Percentiles rank a stretch among this genome's conserved stretches.
Evolutionary conservation across 2,888 invertebrate species (phyloP).

Genomic region (Rotaria macrura): DNA sequence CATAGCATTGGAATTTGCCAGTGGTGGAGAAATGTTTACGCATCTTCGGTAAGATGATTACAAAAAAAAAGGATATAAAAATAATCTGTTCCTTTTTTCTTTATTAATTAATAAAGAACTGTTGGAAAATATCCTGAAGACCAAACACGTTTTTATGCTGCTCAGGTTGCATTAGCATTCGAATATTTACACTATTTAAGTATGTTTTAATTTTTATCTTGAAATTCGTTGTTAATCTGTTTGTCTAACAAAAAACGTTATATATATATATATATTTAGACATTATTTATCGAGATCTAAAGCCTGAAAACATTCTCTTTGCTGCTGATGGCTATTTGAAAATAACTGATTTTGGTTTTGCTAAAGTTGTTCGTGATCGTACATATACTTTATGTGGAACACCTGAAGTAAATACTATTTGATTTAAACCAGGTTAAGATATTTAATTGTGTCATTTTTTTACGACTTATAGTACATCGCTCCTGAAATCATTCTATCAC

Average conservation of each 20-base stretch:
- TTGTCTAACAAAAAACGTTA: too few species aligned
- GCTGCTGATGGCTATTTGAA: conserved; percentile 28
- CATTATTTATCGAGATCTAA: conserved; percentile 32
- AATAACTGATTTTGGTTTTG: conserved; percentile 34
- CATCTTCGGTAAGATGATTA: conserved; percentile 23
- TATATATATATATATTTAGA: conserved; percentile 39
- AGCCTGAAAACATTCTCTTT: conserved; percentile 33
- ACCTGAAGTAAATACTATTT: conserved; percentile 19
- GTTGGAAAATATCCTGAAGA: conserved; percentile 31
- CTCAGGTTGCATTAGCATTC: conserved; percentile 31
- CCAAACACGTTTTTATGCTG: conserved; percentile 31
- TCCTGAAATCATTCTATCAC: conserved; percentile 33
- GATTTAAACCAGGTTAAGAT: background rate
- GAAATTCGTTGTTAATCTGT: background rate
- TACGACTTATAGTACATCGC: conserved; percentile 23
- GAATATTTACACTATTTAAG: conserved; percentile 33
- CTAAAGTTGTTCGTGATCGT: conserved; percentile 30
- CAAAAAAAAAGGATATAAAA: background rate
- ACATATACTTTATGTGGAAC: conserved; percentile 34
- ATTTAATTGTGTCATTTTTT: background rate
- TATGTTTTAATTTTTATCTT: background rate
- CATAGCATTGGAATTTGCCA: conserved; percentile 29
- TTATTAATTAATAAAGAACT: background rate
- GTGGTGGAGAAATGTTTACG: conserved; percentile 34
- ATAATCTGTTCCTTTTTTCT: background rate